phyloP scores from a whole-genome alignment of 2,797 vertebrate species.

The Lycodopsis pacificus region DNA sequence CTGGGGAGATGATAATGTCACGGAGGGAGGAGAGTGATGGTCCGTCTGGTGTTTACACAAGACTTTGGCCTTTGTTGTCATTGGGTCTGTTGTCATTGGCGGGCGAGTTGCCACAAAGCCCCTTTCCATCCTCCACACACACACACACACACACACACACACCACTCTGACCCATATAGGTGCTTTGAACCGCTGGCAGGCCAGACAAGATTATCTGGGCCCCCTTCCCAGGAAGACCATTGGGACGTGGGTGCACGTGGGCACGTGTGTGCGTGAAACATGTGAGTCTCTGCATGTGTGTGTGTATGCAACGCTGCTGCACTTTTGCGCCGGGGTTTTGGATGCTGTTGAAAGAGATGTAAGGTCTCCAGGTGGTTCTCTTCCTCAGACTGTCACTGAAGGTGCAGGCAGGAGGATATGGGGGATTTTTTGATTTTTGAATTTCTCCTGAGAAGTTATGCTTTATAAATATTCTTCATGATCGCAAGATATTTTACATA shows the following conservation, averaged over 20 bases:
- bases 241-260: constrained; percentile 58
- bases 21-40: constrained; percentile 62
- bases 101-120: constrained; percentile 51
- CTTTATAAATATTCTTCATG: constrained; percentile 30
- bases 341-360: constrained; percentile 65
- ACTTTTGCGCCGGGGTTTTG: constrained; percentile 46
- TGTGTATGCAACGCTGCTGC: constrained; percentile 6
- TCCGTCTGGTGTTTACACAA: constrained; percentile 67
- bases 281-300: constrained; percentile 29
- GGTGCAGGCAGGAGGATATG: constrained; percentile 30
- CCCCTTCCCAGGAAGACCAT: constrained; percentile 71
- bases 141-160: constrained; percentile 19
- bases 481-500: neutral
- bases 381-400: constrained; percentile 44
- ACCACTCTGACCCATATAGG: constrained; percentile 79
- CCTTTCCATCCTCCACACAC: constrained; percentile 23
- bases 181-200: constrained; percentile 79
- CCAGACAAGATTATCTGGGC: constrained; percentile 71
- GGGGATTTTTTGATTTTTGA: constrained; percentile 29
- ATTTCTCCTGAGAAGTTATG: neutral
- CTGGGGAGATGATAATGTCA: constrained; percentile 56
- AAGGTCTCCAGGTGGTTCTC: constrained; percentile 67
- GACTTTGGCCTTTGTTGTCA: constrained; percentile 60
- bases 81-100: constrained; percentile 52
- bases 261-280: constrained; percentile 34